Base-by-base conservation (phyloP, 1,140 invertebrate genomes). In the Oryctes rhinoceros region DNA sequence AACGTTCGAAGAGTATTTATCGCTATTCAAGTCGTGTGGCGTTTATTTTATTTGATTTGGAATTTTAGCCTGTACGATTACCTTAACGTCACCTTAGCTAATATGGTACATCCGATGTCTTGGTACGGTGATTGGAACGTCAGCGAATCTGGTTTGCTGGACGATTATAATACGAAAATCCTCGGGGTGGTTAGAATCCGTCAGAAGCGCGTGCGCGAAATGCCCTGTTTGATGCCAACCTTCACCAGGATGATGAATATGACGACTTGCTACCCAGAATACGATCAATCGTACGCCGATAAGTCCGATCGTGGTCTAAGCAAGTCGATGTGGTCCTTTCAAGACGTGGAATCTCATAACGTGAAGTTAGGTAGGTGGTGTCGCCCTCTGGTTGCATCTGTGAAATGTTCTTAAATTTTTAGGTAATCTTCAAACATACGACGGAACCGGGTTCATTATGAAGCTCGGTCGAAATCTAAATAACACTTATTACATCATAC, bases 121-220 rank as follows among this genome's bases (percentile, higher is more conserved):
- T 80, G 79, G 79, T 80, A 80, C 20, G 74, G 79, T 4, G 20
- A 74, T n/a, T 80, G 59, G 49, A 30, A 47, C 15, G 49, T 24
- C 11, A 78, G 7, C 9, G 80, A 77, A 3, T 59, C 80, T 0
- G 80, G 75, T 35, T 47, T 80, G 39, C 65, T 80, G 35, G 49
- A 59, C 6, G 80, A 80, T 78, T 80, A 65, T 30, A 65, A 78
- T 13, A 80, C 74, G 9, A 80, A 80, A 80, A 11, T 80, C 9
- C 4, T 80, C 0, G 80, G 80, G 10, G 76, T 78, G 13, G 80
- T 59, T 1, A 18, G 80, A 67, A 13, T 80, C n/a, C 67, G 80
- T 9, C 80, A 80, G 20, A n/a, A 77, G 20, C 49, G 76, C 6
- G 80, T 80, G n/a, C 20, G 67, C 3, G 65, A 71, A 67, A 62